Conservation (phyloP, 1,140 invertebrate genomes). For the Sycophila sp. region DNA sequence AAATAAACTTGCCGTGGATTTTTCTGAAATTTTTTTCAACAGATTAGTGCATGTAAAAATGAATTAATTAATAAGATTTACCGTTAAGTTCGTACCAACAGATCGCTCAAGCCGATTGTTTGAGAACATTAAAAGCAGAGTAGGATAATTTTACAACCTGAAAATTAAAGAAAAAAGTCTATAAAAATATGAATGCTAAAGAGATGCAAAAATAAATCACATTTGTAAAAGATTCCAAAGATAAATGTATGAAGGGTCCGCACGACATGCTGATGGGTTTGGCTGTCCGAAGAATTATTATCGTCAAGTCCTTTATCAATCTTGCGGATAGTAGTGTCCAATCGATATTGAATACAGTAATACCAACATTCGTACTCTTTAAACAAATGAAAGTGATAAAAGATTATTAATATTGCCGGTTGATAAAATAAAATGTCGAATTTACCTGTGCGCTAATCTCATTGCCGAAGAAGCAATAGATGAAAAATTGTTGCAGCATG, state of each 20-base stretch:
- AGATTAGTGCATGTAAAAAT: no score
- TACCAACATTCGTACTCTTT: neutral
- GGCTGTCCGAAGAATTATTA: neutral
- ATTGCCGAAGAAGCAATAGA: constrained; percentile 23
- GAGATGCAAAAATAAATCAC: neutral
- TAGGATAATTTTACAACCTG: constrained; percentile 26
- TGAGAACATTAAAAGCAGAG: constrained; percentile 18
- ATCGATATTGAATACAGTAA: neutral
- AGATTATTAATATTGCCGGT: no score
- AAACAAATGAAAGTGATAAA: no score
- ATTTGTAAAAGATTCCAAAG: constrained; percentile 8
- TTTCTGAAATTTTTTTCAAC: no score
- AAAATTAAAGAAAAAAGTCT: neutral
- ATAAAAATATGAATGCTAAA: neutral
- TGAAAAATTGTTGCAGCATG: constrained; percentile 6
- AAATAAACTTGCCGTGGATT: no score
- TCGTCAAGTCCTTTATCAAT: neutral
- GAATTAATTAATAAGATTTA: no score
- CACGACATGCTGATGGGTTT: neutral
- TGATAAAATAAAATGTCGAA: no score
- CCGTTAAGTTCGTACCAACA: no score
- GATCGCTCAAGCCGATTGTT: neutral
- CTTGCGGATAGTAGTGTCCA: neutral
- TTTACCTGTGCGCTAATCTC: neutral
- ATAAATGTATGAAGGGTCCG: neutral